These are phyloP conservation scores for Dicranocentrus wangi DNA, from an alignment of 2,888 invertebrate genomes.

Conservation along the genomic window DNA sequence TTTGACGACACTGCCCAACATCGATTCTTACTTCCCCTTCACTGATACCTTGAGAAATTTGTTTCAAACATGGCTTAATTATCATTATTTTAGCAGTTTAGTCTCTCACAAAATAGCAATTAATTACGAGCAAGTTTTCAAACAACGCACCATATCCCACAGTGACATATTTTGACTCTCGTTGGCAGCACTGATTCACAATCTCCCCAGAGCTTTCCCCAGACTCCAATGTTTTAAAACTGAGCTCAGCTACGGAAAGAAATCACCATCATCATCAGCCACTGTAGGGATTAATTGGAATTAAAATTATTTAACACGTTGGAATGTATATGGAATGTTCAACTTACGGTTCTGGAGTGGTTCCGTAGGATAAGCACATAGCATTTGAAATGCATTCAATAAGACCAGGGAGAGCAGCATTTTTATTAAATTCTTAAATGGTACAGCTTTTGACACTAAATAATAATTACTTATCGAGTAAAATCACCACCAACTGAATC, in stretches of 20 bases:
- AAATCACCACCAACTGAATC: no score
- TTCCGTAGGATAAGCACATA: slow-evolving; percentile 4
- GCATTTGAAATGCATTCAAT: not conserved
- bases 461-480: no score
- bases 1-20: slow-evolving; percentile 69
- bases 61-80: no score
- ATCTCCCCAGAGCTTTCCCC: slow-evolving; percentile 71
- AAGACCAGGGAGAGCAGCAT: not conserved
- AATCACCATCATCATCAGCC: no score
- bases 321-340: not conserved
- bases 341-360: not conserved
- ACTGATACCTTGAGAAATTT: slow-evolving; percentile 60
- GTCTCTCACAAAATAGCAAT: not conserved
- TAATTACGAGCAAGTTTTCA: no score
- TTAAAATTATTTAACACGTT: no score
- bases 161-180: slow-evolving; percentile 70
- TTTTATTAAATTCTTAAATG: no score
- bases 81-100: no score
- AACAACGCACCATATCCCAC: slow-evolving; percentile 71
- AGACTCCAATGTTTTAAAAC: slow-evolving; percentile 67
- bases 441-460: no score
- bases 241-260: slow-evolving; percentile 55
- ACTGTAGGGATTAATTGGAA: no score
- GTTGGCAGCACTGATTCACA: slow-evolving; percentile 72
- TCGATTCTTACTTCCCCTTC: slow-evolving; percentile 68